phyloP scores from a whole-genome alignment of 2,113 vertebrate genomes.

The Rhinolophus sinicus region DNA sequence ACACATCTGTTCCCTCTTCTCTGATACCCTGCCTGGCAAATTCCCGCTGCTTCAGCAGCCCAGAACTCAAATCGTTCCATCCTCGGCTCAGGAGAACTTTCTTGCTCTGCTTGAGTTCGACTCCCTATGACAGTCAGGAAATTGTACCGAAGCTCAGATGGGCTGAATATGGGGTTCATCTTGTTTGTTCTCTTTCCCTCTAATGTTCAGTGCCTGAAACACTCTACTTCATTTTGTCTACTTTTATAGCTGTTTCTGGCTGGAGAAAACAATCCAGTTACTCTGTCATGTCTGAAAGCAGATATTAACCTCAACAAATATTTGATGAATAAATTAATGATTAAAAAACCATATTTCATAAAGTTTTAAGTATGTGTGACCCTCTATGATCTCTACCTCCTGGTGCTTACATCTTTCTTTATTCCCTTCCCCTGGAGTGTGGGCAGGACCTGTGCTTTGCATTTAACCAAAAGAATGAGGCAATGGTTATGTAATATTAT shows the following conservation, averaged over 20 bases:
- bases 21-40: not conserved
- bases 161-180: not conserved
- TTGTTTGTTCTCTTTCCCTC: not conserved
- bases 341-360: not conserved
- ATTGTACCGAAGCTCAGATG: not conserved
- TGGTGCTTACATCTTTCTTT: not conserved
- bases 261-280: not conserved
- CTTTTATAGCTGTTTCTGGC: not conserved
- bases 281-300: not conserved
- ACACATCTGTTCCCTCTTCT: not conserved
- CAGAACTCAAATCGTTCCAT: not conserved
- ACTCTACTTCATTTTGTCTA: not conserved
- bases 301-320: constrained; percentile 33
- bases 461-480: not conserved
- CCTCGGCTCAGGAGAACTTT: not conserved
- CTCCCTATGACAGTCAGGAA: not conserved
- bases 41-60: not conserved
- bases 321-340: not conserved
- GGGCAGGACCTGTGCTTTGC: not conserved
- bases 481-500: not conserved
- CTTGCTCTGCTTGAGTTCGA: not conserved
- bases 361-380: not conserved
- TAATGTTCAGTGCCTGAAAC: constrained; percentile 11
- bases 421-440: not conserved
- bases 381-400: not conserved